Conservation (phyloP, 2,888 invertebrate species). For the Idaea straminata region DNA sequence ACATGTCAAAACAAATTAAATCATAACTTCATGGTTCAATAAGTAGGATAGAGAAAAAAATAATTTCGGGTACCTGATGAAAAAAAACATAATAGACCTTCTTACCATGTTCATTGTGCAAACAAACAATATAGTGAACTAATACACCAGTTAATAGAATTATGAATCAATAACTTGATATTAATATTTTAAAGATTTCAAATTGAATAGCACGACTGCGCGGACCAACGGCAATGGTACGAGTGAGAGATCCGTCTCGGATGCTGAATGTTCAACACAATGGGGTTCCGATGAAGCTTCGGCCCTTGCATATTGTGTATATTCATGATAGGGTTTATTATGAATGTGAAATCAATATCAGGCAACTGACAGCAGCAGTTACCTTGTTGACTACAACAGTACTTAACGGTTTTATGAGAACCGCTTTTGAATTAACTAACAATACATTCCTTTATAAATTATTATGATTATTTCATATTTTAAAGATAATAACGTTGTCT, state of each 20-base stretch:
- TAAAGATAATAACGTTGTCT: no score
- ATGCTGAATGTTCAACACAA: constrained; percentile 59
- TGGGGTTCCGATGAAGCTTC: constrained; percentile 57
- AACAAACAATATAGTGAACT: constrained; percentile 64
- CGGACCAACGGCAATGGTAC: constrained; percentile 52
- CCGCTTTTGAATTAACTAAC: neutral
- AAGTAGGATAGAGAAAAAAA: constrained; percentile 48
- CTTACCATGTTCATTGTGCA: constrained; percentile 75
- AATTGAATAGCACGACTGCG: constrained; percentile 61
- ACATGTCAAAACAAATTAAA: constrained; percentile 77
- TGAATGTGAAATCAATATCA: constrained; percentile 62
- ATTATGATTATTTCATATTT: neutral
- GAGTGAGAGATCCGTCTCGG: constrained; percentile 64
- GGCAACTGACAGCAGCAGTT: constrained; percentile 14
- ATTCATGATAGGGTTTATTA: constrained; percentile 59
- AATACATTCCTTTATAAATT: neutral
- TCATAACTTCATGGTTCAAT: constrained; percentile 76
- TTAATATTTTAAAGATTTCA: constrained; percentile 46
- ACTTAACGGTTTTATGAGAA: neutral
- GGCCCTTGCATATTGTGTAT: constrained; percentile 50
- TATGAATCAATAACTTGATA: constrained; percentile 49
- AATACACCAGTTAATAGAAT: constrained; percentile 57
- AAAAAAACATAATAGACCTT: constrained; percentile 63
- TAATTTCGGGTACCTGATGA: constrained; percentile 45
- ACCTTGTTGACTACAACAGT: neutral